Evolutionary conservation across 2,888 invertebrate genomes (phyloP), one percentile per base, ranked within the genome.

Genomic region (Willowsia nigromaculata): DNA sequence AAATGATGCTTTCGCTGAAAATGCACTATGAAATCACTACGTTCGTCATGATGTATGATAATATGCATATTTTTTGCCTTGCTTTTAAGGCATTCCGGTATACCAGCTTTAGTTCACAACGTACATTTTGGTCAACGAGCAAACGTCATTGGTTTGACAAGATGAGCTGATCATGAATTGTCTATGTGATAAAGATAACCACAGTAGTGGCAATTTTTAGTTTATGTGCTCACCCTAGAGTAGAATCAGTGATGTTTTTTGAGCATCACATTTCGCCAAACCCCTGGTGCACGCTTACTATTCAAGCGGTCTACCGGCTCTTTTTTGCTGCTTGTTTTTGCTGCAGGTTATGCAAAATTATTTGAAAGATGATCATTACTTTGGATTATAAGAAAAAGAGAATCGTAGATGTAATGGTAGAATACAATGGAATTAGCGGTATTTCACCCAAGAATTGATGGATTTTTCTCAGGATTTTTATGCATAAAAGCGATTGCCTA

Each of bases 61-160:
- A n/a, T n/a, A n/a, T n/a, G n/a, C n/a, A n/a, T n/a, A n/a, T n/a
- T n/a, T n/a, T n/a, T n/a, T n/a, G n/a, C n/a, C n/a, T n/a, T n/a
- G n/a, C n/a, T n/a, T n/a, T n/a, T n/a, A n/a, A n/a, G n/a, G n/a
- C n/a, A n/a, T n/a, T n/a, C n/a, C n/a, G n/a, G n/a, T n/a, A n/a
- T n/a, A n/a, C n/a, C n/a, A n/a, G n/a, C n/a, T n/a, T n/a, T n/a
- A n/a, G n/a, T n/a, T n/a, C n/a, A n/a, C n/a, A n/a, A n/a, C n/a
- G n/a, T n/a, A n/a, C n/a, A n/a, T n/a, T n/a, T n/a, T n/a, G n/a
- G n/a, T n/a, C n/a, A n/a, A n/a, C n/a, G n/a, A n/a, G n/a, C n/a
- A n/a, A n/a, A n/a, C n/a, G 43, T 40, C 62, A 62, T 83, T 27
- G 83, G 71, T 84, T 81, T 40, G 81, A 59, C 83, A 71, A 83